Evolutionary conservation across 2,888 invertebrate species (phyloP).

Genomic region (Heterodera filipjevi): DNA sequence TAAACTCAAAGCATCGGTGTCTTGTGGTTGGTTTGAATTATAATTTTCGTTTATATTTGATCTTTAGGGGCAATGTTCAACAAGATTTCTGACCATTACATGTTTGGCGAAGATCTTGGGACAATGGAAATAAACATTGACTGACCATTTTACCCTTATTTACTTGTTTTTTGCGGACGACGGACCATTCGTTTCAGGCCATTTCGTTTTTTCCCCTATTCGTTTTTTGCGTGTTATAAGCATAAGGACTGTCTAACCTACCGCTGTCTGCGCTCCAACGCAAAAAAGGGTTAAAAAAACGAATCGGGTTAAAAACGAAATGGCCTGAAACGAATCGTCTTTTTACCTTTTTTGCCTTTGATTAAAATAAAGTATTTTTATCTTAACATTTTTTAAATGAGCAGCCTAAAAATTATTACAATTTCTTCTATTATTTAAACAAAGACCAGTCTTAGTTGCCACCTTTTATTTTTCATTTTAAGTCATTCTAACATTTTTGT

Average conservation of each 20-base stretch:
- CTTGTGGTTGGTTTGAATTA: constrained; percentile 42
- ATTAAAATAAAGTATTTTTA: no score
- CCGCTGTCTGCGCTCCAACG: no score
- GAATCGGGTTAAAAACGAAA: no score
- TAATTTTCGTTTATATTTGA: not conserved
- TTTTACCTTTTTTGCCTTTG: no score
- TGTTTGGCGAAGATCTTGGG: constrained; percentile 47
- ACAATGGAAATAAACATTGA: not conserved
- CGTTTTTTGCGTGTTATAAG: no score
- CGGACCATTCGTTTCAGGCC: no score
- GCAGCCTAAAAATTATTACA: no score
- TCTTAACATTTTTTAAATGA: no score
- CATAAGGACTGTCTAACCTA: no score
- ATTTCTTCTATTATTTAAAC: not conserved
- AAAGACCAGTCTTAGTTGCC: not conserved
- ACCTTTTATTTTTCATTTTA: not conserved
- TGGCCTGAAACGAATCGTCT: no score
- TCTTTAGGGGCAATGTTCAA: constrained; percentile 56
- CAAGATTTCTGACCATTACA: constrained; percentile 53
- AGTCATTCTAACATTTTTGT: not conserved
- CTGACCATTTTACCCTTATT: not conserved
- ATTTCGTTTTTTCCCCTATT: no score
- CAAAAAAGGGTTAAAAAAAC: no score
- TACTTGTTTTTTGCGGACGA: not conserved
- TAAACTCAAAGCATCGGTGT: constrained; percentile 60